Conservation (phyloP, 2,113 vertebrate genomes). For the Anguilla japonica region DNA sequence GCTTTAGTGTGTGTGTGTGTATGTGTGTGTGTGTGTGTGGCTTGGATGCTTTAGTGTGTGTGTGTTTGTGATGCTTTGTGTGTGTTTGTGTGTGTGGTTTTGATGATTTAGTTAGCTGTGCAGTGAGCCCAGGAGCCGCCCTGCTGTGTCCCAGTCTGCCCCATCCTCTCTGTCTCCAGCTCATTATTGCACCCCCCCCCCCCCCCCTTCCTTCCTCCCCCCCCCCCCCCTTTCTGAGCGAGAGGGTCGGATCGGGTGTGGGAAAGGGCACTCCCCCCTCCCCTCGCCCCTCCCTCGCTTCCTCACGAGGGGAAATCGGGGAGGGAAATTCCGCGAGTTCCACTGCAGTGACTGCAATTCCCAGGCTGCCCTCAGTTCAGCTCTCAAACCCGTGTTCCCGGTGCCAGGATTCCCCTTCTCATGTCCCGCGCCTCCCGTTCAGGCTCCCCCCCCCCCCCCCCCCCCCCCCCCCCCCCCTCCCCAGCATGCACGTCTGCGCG, state of each 20-base stretch:
- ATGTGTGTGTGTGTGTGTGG: too few species aligned
- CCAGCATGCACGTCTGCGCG: too few species aligned
- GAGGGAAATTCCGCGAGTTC: conserved; percentile 72
- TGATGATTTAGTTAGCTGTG: neutral
- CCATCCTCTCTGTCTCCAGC: conserved; percentile 39
- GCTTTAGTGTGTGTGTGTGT: too few species aligned
- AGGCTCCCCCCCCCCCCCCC: too few species aligned
- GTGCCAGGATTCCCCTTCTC: conserved; percentile 45
- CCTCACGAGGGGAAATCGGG: conserved; percentile 44
- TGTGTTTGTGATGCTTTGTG: neutral
- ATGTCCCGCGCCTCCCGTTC: neutral
- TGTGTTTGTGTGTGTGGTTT: neutral
- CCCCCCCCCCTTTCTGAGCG: conserved; percentile 41
- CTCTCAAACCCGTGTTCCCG: conserved; percentile 40
- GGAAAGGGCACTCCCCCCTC: conserved; percentile 54
- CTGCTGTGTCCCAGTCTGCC: conserved; percentile 12
- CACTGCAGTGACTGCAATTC: conserved; percentile 59
- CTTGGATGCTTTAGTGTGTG: too few species aligned
- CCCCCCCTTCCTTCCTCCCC: conserved; percentile 38
- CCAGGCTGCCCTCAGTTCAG: conserved; percentile 34
- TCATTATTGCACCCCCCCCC: neutral
- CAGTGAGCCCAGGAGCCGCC: conserved; percentile 35
- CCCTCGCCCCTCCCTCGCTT: conserved; percentile 3
- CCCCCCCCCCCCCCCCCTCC: neutral
- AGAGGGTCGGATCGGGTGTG: conserved; percentile 54